Evolutionary conservation across 2,113 vertebrate genomes (phyloP).

Genomic region (Crypturellus undulatus): DNA sequence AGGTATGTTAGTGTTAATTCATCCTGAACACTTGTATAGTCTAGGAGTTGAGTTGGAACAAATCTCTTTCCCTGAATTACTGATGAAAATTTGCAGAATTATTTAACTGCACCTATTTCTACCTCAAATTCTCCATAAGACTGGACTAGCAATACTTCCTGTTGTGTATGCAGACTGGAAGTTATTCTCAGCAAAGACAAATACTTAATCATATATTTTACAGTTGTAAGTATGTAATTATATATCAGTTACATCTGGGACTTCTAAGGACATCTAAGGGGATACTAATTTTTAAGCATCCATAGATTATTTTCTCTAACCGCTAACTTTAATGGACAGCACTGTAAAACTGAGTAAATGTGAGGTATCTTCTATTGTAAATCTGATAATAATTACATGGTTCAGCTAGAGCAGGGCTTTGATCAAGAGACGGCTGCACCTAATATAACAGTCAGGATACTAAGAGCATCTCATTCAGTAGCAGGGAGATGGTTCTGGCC

Average conservation of each 20-base stretch:
- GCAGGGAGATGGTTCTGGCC: not conserved
- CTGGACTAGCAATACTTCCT: not conserved
- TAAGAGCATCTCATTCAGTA: not conserved
- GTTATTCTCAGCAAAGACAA: not conserved
- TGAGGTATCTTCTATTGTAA: not conserved
- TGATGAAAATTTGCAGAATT: not conserved
- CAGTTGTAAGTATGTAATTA: not conserved
- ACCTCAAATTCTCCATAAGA: not conserved
- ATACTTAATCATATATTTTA: not conserved
- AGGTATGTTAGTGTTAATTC: not conserved
- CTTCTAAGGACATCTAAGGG: not conserved
- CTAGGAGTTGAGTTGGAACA: not conserved
- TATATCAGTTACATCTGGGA: not conserved
- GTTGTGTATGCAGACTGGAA: not conserved
- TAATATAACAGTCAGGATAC: not conserved
- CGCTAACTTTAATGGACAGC: not conserved
- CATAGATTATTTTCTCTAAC: not conserved
- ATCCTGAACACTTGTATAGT: not conserved
- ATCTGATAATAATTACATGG: not conserved
- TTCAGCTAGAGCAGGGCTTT: not conserved
- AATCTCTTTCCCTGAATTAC: not conserved
- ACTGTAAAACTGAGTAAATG: not conserved
- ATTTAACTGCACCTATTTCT: not conserved
- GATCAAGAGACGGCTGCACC: not conserved
- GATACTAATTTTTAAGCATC: not conserved